Evolutionary conservation across 2,888 invertebrate species (phyloP).

Genomic region (Eupithecia inturbata): DNA sequence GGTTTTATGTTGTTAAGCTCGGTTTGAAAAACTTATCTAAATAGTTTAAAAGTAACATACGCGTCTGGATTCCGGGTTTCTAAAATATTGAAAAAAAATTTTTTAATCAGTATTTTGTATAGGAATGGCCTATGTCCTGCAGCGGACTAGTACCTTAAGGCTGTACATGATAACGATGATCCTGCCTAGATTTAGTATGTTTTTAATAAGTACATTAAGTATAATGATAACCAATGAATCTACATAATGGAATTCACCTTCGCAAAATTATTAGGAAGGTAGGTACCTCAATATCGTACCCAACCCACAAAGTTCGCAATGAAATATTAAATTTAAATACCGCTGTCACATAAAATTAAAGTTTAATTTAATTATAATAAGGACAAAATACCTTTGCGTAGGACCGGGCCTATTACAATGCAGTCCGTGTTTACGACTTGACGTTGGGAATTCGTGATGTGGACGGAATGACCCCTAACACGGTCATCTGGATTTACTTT

Average conservation of each 20-base stretch:
- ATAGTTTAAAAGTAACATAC: neutral
- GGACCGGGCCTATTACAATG: constrained; percentile 67
- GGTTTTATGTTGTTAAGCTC: constrained; percentile 10
- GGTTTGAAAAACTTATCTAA: neutral
- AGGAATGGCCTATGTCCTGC: too few species aligned
- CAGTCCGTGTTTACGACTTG: constrained; percentile 64
- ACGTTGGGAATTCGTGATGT: constrained; percentile 69
- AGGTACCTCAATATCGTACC: constrained; percentile 4
- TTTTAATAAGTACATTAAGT: neutral
- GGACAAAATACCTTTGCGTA: constrained; percentile 65
- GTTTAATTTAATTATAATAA: constrained; percentile 48
- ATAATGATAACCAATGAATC: neutral
- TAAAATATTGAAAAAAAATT: neutral
- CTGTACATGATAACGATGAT: too few species aligned
- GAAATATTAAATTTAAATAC: constrained; percentile 26
- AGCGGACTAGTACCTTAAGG: too few species aligned
- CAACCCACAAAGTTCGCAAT: constrained; percentile 8
- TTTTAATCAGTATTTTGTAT: neutral
- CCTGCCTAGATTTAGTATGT: neutral
- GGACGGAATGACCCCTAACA: constrained; percentile 60
- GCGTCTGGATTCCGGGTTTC: neutral
- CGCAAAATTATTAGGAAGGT: constrained; percentile 1
- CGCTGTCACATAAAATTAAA: constrained; percentile 20
- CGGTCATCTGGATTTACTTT: constrained; percentile 52
- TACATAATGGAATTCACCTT: neutral